Percentiles rank a stretch among this genome's conserved stretches.
phyloP scores from a whole-genome alignment of 2,888 invertebrate species.

The Drosophila quinaria region DNA sequence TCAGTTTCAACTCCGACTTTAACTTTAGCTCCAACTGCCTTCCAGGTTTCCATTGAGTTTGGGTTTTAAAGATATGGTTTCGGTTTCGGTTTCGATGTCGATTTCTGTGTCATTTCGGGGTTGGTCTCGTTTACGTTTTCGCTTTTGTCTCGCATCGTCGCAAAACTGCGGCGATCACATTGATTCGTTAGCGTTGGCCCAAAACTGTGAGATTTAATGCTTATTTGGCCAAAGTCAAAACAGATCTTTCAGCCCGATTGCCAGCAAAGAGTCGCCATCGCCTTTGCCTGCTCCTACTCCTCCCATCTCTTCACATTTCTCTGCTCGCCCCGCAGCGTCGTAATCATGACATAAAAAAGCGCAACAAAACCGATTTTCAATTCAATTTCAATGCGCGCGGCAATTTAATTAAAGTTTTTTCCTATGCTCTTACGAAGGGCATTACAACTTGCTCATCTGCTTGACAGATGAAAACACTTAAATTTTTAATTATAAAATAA shows the following conservation, averaged over 20 bases:
- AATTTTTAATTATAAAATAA: background rate
- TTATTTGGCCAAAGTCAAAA: slow-evolving; percentile 82
- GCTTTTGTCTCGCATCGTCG: slow-evolving; percentile 21
- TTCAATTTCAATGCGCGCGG: slow-evolving; percentile 76
- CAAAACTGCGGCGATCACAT: slow-evolving; percentile 26
- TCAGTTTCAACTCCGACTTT: slow-evolving; percentile 13
- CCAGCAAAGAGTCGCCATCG: background rate
- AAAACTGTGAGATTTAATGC: slow-evolving; percentile 80
- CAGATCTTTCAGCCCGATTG: slow-evolving; percentile 61
- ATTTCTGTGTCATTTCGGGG: slow-evolving; percentile 14
- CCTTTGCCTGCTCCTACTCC: background rate
- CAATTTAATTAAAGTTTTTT: slow-evolving; percentile 74
- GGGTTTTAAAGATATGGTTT: slow-evolving; percentile 26
- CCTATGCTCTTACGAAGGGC: slow-evolving; percentile 8
- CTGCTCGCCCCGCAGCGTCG: slow-evolving; percentile 19
- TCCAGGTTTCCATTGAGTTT: background rate
- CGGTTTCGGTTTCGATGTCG: slow-evolving; percentile 29
- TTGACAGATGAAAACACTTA: background rate
- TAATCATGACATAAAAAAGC: slow-evolving; percentile 83
- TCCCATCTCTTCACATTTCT: background rate
- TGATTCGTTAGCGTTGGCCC: slow-evolving; percentile 39
- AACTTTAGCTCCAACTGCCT: slow-evolving; percentile 8
- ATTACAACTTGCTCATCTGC: slow-evolving; percentile 1
- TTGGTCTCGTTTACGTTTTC: slow-evolving; percentile 33
- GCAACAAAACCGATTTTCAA: slow-evolving; percentile 81